Base-by-base conservation (phyloP, 2,797 vertebrate genomes). In the Spatula clypeata region DNA sequence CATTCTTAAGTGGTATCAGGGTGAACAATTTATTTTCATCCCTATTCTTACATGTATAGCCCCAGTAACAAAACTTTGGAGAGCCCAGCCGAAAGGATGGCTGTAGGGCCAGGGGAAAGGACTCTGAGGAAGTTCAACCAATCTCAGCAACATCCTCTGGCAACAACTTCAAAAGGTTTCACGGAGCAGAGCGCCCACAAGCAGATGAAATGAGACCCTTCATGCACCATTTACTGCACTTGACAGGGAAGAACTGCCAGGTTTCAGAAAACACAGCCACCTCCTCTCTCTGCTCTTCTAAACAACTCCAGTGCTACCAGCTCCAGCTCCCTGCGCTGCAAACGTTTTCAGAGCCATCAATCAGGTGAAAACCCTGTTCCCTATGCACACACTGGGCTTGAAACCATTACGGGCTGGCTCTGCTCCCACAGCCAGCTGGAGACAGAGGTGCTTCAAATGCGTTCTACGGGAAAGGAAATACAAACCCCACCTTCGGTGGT, bases 361-460 rank as follows among this genome's bases (percentile, higher is more conserved):
- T 93, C 90, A 93, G 81, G 67, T 73, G 49, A 93, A 96, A 96
- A 62, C 49, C 67, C 64, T 88, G 90, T 93, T 83, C 80, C 88
- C 88, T 92, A 3, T 91, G 88, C 77, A 85, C 86, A 95, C 75
- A 72, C 74, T 72, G 86, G 74, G 71, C 88, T 96, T 87, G 90
- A 88, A 95, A 96, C 61, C 94, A 95, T 94, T 89, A 93, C 10
- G 67, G 65, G 90, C 72, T 97, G 95, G 97, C 95, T 94, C 86
- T 74, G 92, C 65, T 97, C 94, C 93, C 88, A 89, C 6, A 92
- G 90, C 94, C 95, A 97, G 94, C 92, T 97, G 94, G 96, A 97
- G 80, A 85, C 96, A 94, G 96, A 92, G 95, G 93, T 92, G 86
- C 77, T 96, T 96, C 95, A 97, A 95, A 97, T 69, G 80, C 61